phyloP scores from a whole-genome alignment of 2,888 invertebrate genomes.

The Aromia moschata region DNA sequence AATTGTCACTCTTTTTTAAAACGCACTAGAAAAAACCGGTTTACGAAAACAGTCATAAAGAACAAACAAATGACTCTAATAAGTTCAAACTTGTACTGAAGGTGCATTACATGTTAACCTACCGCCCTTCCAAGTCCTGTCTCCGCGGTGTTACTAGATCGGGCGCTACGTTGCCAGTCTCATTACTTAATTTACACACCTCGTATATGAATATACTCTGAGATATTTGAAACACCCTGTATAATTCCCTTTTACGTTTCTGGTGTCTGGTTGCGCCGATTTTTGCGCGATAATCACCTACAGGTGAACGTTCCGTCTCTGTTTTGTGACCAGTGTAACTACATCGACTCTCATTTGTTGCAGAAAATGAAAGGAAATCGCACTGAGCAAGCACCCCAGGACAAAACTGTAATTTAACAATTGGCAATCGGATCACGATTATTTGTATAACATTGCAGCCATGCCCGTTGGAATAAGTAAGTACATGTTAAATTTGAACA shows the following conservation, averaged over 20 bases:
- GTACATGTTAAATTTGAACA: conserved; percentile 18
- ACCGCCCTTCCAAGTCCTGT: too few relatives aligned
- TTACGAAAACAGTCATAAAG: too few relatives aligned
- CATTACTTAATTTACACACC: too few relatives aligned
- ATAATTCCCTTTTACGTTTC: not conserved
- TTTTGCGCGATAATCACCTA: not conserved
- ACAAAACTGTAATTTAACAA: conserved; percentile 19
- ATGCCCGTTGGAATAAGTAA: conserved; percentile 34
- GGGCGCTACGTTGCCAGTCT: too few relatives aligned
- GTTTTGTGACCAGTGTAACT: not conserved
- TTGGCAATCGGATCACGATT: conserved; percentile 20
- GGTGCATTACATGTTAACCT: too few relatives aligned
- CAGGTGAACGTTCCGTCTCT: not conserved
- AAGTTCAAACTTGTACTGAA: too few relatives aligned
- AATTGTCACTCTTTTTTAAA: too few relatives aligned
- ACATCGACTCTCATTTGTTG: conserved; percentile 8
- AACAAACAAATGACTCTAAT: too few relatives aligned
- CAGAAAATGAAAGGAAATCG: conserved; percentile 23
- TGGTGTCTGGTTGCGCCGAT: not conserved
- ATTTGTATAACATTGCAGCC: conserved; percentile 15
- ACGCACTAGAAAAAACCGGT: too few relatives aligned
- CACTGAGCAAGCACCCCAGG: conserved; percentile 14
- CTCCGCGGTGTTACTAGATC: too few relatives aligned
- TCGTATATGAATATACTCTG: too few relatives aligned
- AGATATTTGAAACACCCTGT: not conserved